Evolutionary conservation across 30 jellyfish, hydroid and myxozoan genomes (phyloP).

Genomic region (Rhopilema esculentum): DNA sequence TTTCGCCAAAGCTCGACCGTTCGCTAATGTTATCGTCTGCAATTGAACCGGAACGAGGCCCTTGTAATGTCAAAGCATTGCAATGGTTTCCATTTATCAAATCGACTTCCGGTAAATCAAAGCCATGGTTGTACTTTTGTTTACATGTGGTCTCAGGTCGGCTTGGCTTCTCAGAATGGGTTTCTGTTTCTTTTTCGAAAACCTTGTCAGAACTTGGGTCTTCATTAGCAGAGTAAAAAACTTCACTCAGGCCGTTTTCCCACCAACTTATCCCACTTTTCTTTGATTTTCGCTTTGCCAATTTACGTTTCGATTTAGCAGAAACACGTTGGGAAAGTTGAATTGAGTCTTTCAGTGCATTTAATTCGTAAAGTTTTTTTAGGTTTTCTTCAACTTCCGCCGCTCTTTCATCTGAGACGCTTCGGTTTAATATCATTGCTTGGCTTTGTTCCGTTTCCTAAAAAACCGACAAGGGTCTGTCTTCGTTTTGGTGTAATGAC

Average conservation of each 20-base stretch:
- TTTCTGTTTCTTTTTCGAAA: not conserved
- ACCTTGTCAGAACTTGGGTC: not conserved
- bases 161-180: not conserved
- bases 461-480: not conserved
- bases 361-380: conserved; percentile 10
- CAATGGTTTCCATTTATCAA: not conserved
- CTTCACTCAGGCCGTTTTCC: conserved; percentile 29
- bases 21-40: not conserved
- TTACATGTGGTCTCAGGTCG: not conserved
- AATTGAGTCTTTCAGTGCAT: conserved; percentile 7
- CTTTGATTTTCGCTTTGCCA: conserved; percentile 29
- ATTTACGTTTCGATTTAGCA: conserved; percentile 5
- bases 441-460: not conserved
- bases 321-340: conserved; percentile 5
- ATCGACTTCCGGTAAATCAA: not conserved
- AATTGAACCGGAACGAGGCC: not conserved
- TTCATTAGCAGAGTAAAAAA: conserved; percentile 26
- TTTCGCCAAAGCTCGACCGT: not conserved
- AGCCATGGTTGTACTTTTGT: not conserved
- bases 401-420: not conserved
- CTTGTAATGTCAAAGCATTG: not conserved
- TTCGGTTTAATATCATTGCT: not conserved
- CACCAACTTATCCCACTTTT: not conserved
- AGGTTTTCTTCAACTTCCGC: conserved; percentile 23
- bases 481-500: no score